Conservation (phyloP, 2,888 invertebrate genomes). For the Scaptodrosophila latifasciaeformis region DNA sequence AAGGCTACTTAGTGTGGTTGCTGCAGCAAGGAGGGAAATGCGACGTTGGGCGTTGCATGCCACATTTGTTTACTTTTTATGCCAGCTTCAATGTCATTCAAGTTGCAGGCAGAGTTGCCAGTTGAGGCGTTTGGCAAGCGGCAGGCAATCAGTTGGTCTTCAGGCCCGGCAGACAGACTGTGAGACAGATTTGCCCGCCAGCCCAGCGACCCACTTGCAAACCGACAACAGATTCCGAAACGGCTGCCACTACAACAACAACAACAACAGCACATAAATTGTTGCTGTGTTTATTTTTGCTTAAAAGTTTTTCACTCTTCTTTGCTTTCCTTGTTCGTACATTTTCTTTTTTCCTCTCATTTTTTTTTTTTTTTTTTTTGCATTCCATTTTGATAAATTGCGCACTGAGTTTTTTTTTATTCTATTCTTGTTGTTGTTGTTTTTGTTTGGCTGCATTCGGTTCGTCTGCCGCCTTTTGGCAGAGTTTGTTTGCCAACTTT, state of each 20-base stretch:
- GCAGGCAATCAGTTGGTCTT: constrained; percentile 56
- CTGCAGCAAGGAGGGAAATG: constrained; percentile 1
- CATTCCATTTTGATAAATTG: constrained; percentile 63
- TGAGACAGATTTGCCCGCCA: no score
- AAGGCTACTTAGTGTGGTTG: constrained; percentile 29
- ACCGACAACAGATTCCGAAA: neutral
- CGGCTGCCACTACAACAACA: neutral
- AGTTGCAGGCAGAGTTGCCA: constrained; percentile 14
- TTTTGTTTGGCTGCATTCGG: neutral
- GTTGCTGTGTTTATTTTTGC: neutral
- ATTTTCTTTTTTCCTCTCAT: constrained; percentile 11
- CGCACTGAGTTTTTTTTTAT: constrained; percentile 24
- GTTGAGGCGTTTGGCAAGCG: neutral
- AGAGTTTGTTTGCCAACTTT: neutral
- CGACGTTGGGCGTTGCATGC: constrained; percentile 7
- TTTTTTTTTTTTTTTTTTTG: constrained; percentile 25
- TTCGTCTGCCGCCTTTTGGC: no score
- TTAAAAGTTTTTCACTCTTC: constrained; percentile 55
- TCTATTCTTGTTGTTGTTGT: neutral
- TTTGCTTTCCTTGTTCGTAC: constrained; percentile 8
- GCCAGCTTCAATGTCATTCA: constrained; percentile 39
- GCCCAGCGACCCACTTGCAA: neutral
- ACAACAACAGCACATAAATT: neutral
- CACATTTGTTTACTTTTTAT: constrained; percentile 56
- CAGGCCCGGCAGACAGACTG: no score